Conservation (phyloP, 1,140 invertebrate species). For the Scylla paramamosain region DNA sequence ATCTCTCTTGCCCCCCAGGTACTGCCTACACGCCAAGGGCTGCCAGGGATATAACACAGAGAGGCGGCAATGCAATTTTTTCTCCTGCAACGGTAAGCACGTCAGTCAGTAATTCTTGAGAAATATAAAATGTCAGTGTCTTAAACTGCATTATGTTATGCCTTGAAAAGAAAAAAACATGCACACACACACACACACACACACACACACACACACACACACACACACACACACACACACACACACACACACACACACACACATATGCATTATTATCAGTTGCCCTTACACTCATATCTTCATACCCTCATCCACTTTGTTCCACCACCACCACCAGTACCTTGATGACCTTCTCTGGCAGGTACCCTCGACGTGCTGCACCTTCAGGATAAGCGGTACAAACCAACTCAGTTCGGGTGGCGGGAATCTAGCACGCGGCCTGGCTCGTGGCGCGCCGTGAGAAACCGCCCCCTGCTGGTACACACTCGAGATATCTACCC, state of each 20-base stretch:
- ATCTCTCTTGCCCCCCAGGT: conserved; percentile 21
- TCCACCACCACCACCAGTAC: not conserved
- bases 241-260: too few species aligned
- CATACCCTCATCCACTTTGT: not conserved
- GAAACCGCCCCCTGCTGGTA: conserved; percentile 60
- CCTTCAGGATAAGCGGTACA: conserved; percentile 60
- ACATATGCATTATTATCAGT: too few species aligned
- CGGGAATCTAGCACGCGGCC: conserved; percentile 67
- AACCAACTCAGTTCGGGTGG: conserved; percentile 64
- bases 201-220: too few species aligned
- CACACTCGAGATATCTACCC: conserved; percentile 70
- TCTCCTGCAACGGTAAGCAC: conserved; percentile 66
- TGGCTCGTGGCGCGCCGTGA: conserved; percentile 67
- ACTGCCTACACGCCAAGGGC: conserved; percentile 59
- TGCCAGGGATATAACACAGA: conserved; percentile 71
- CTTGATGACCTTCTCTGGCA: not conserved
- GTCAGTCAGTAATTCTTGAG: not conserved
- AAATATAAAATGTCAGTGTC: too few species aligned
- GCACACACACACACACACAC: too few species aligned
- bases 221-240: too few species aligned
- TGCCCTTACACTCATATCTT: too few species aligned
- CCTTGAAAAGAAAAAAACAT: too few species aligned
- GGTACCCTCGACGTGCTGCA: conserved; percentile 69
- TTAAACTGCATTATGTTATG: too few species aligned
- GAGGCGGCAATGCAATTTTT: conserved; percentile 64